Evolutionary conservation across 1,140 invertebrate genomes (phyloP).

Genomic region (Drosophila carrolli): DNA sequence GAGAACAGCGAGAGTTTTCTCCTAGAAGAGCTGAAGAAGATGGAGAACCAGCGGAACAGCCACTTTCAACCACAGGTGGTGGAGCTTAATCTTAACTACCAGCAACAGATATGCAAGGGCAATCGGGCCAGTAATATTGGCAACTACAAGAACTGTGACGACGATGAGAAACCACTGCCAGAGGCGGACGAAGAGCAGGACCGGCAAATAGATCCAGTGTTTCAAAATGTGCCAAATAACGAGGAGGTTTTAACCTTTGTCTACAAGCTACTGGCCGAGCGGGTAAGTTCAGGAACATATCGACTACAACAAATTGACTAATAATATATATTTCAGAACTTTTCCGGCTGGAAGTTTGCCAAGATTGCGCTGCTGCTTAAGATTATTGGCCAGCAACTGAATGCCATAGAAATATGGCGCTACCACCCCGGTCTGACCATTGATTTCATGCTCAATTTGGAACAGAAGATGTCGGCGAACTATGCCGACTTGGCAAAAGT

Average conservation of each 20-base stretch:
- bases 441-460: constrained; percentile 73
- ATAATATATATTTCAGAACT: constrained; percentile 41
- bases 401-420: constrained; percentile 79
- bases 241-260: constrained; percentile 68
- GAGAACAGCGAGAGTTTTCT: constrained; percentile 71
- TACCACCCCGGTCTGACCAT: constrained; percentile 79
- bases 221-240: constrained; percentile 79
- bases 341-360: constrained; percentile 79
- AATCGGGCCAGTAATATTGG: constrained; percentile 80
- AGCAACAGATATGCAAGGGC: constrained; percentile 75
- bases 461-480: constrained; percentile 63
- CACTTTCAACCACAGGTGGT: constrained; percentile 55
- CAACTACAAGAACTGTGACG: constrained; percentile 75
- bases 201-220: constrained; percentile 72
- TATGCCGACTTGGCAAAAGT: constrained; percentile 74
- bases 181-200: constrained; percentile 63
- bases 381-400: constrained; percentile 73
- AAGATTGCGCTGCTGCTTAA: constrained; percentile 74
- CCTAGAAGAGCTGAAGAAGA: constrained; percentile 61
- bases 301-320: not conserved
- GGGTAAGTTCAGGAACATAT: constrained; percentile 31
- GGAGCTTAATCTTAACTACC: constrained; percentile 65
- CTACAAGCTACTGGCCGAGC: constrained; percentile 62
- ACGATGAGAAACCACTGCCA: constrained; percentile 53
- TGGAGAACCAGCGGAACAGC: constrained; percentile 63